phyloP scores from a whole-genome alignment of 2,113 vertebrate genomes.

The Melanocharis versteri region DNA sequence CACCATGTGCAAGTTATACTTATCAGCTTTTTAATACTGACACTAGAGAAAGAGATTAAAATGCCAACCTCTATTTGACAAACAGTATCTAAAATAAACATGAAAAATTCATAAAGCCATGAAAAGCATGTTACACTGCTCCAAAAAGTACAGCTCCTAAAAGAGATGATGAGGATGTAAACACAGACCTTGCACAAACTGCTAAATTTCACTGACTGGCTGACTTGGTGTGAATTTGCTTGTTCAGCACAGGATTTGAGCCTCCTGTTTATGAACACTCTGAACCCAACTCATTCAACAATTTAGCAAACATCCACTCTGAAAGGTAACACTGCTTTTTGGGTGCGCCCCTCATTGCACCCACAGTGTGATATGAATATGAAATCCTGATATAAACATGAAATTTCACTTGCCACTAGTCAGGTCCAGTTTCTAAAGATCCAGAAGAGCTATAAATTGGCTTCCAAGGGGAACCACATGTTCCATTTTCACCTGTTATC shows the following conservation, averaged over 20 bases:
- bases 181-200: background rate
- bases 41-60: background rate
- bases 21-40: background rate
- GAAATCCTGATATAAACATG: accelerated
- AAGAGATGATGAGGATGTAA: background rate
- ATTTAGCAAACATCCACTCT: background rate
- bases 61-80: background rate
- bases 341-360: background rate
- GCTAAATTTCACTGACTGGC: background rate
- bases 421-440: background rate
- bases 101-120: background rate
- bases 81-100: background rate
- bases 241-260: background rate
- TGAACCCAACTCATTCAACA: background rate
- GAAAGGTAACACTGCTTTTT: background rate
- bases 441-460: background rate
- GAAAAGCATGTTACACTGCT: background rate
- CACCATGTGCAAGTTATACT: background rate
- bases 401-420: background rate
- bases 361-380: accelerated
- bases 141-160: background rate
- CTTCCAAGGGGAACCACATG: background rate
- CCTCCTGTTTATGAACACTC: background rate
- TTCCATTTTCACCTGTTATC: background rate
- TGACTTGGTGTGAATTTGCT: background rate